Conservation (phyloP, 2,113 vertebrate species). For the Typhlomys cinereus region DNA sequence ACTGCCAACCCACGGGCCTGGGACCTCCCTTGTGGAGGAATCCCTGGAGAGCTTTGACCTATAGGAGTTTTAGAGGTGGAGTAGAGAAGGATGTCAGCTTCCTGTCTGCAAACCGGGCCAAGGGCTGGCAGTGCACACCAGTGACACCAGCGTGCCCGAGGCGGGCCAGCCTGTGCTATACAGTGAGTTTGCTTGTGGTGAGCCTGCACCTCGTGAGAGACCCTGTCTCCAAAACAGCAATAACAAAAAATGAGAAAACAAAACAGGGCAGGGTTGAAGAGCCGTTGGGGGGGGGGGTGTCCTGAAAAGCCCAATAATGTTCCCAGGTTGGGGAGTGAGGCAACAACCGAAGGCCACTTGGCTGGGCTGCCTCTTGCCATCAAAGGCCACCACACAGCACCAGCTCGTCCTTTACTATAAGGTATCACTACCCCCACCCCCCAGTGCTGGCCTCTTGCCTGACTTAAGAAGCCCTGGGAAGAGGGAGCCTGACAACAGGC, state of each 20-base stretch:
- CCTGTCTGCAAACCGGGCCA: not conserved
- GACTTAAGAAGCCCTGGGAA: not conserved
- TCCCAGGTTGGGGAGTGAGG: too few relatives aligned
- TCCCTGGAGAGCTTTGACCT: not conserved
- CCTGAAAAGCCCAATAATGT: too few relatives aligned
- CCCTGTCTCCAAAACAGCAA: not conserved
- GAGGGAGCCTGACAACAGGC: fast-evolving
- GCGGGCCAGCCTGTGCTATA: not conserved
- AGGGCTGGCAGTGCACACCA: not conserved
- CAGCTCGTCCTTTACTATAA: not conserved
- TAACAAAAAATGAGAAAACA: not conserved
- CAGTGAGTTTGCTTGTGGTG: not conserved
- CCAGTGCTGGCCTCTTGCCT: too few relatives aligned
- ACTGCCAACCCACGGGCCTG: not conserved
- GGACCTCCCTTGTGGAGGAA: not conserved
- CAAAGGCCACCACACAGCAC: too few relatives aligned
- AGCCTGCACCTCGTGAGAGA: not conserved
- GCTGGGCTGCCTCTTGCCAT: too few relatives aligned
- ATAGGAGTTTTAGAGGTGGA: not conserved
- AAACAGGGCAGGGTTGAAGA: not conserved
- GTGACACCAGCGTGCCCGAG: not conserved
- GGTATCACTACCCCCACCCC: too few relatives aligned
- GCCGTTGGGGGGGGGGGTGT: too few relatives aligned
- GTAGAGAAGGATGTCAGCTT: not conserved
- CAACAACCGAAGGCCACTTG: too few relatives aligned